These are phyloP conservation scores for Pithys albifrons DNA, from an alignment of 2,113 vertebrate species.

Conservation along the genomic window DNA sequence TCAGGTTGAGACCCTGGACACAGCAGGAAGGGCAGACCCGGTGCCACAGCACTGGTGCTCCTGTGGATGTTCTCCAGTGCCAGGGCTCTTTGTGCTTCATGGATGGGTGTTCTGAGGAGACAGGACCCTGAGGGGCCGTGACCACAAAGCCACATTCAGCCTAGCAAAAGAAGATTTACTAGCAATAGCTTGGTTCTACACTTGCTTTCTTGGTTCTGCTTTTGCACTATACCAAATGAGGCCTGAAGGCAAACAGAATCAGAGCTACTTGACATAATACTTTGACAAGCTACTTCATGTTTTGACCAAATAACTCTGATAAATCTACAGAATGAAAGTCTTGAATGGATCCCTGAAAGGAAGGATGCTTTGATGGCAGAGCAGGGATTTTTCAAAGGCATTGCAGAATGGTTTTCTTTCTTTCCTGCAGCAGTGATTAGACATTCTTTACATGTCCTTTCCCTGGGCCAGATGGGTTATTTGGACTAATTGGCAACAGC, in stretches of 20 bases:
- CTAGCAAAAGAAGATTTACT: neutral
- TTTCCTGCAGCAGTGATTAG: slow-evolving; percentile 2
- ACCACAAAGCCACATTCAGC: neutral
- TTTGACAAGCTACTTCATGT: slow-evolving; percentile 6
- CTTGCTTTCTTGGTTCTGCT: neutral
- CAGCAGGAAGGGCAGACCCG: neutral
- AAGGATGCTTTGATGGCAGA: neutral
- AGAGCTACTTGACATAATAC: neutral
- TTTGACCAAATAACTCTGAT: slow-evolving; percentile 34
- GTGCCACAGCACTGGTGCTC: neutral
- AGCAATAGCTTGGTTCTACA: neutral
- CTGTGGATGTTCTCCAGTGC: neutral
- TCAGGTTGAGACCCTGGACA: neutral
- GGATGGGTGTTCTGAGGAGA: neutral
- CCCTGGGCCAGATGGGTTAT: slow-evolving; percentile 41
- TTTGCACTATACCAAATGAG: neutral
- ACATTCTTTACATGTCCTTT: neutral
- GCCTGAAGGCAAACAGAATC: slow-evolving; percentile 6
- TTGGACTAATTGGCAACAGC: neutral
- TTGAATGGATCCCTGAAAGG: neutral
- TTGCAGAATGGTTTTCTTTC: neutral
- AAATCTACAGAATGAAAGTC: neutral
- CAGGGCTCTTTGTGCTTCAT: neutral
- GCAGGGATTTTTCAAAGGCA: neutral
- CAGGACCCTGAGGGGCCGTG: neutral